phyloP scores from a whole-genome alignment of 1,140 invertebrate species.

The Drosophila arawakana region DNA sequence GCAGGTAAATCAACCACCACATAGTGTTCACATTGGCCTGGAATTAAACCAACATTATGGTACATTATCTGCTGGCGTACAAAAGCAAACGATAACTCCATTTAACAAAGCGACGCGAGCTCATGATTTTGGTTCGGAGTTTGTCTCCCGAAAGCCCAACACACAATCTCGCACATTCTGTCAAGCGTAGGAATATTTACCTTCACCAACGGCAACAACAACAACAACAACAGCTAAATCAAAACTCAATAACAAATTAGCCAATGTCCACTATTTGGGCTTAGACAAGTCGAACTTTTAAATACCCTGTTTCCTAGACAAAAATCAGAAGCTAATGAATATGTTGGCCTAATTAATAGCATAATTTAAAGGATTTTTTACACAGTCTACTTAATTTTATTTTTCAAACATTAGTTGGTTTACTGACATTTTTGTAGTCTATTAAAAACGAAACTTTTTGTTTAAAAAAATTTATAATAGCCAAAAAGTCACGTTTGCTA shows the following conservation, averaged over 20 bases:
- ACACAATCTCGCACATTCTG: conserved; percentile 13
- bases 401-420: too few relatives aligned
- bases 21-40: conserved; percentile 36
- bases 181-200: conserved; percentile 58
- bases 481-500: too few relatives aligned
- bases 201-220: conserved; percentile 47
- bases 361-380: too few relatives aligned
- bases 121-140: background rate
- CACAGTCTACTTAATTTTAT: too few relatives aligned
- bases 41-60: conserved; percentile 68
- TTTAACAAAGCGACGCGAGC: conserved; percentile 32
- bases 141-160: background rate
- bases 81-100: conserved; percentile 57
- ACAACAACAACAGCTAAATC: conserved; percentile 45
- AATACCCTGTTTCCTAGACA: background rate
- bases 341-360: too few relatives aligned
- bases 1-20: conserved; percentile 13
- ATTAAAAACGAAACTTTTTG: too few relatives aligned
- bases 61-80: conserved; percentile 66
- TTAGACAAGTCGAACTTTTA: background rate
- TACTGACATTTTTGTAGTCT: too few relatives aligned
- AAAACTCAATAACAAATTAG: conserved; percentile 59
- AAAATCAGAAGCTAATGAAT: too few relatives aligned
- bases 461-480: too few relatives aligned
- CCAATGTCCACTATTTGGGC: background rate